phyloP scores from a whole-genome alignment of 2,113 vertebrate species.

The Mustela nigripes region DNA sequence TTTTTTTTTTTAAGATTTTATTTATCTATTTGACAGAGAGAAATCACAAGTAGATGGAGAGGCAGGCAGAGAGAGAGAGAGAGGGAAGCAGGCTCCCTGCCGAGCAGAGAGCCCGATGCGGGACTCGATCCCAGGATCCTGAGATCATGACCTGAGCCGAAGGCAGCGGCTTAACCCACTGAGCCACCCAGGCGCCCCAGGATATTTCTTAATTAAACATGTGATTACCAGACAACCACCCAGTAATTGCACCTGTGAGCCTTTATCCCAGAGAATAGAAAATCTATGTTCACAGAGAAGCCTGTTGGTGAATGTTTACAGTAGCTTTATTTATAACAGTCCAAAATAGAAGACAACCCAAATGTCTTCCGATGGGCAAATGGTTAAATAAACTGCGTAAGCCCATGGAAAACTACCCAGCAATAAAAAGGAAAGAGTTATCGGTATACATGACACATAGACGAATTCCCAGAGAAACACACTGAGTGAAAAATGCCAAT shows the following conservation, averaged over 20 bases:
- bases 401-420: no score
- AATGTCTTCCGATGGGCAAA: background rate
- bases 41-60: no score
- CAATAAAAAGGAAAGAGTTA: background rate
- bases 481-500: background rate
- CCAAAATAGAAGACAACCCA: background rate
- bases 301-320: background rate
- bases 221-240: background rate
- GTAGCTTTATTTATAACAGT: background rate
- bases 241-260: background rate
- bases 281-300: background rate
- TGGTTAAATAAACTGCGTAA: background rate
- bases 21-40: no score
- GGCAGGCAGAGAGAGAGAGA: no score
- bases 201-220: background rate
- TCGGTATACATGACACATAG: accelerated
- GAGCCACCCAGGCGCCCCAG: no score
- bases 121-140: no score
- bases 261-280: background rate
- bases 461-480: background rate
- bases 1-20: no score
- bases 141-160: no score
- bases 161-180: no score
- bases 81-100: no score
- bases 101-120: no score